Conservation (phyloP, 1,140 invertebrate species). For the Habropoda laboriosa region DNA sequence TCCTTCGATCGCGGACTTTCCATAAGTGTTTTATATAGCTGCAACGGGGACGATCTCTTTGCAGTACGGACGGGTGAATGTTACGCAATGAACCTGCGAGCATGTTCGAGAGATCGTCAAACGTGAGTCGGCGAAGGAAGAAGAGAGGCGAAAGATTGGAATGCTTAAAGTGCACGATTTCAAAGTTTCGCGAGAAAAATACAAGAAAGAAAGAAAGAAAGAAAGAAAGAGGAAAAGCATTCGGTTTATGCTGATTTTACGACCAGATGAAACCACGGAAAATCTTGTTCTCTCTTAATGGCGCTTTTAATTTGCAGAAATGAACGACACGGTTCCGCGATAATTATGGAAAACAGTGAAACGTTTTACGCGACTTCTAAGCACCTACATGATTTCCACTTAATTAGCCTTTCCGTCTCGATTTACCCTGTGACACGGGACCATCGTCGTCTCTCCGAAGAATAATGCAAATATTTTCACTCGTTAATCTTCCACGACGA, state of each 20-base stretch:
- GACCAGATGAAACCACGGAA: background rate
- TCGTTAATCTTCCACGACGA: conserved; percentile 30
- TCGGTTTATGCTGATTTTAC: background rate
- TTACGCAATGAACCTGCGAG: conserved; percentile 37
- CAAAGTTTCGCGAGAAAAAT: background rate
- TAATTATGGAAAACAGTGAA: background rate
- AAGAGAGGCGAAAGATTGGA: conserved; percentile 3
- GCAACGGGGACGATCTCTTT: conserved; percentile 45
- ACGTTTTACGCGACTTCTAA: background rate
- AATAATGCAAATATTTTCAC: conserved; percentile 31
- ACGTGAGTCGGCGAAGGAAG: background rate
- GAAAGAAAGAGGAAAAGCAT: background rate
- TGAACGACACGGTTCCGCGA: no score
- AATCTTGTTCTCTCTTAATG: no score
- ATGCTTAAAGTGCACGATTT: conserved; percentile 4
- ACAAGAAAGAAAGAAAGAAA: background rate
- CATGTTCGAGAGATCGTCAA: conserved; percentile 46
- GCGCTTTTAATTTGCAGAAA: background rate
- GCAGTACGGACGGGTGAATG: conserved; percentile 25
- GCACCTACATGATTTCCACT: conserved; percentile 1
- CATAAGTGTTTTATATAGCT: conserved; percentile 22
- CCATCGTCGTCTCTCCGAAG: background rate
- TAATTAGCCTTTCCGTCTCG: conserved; percentile 33
- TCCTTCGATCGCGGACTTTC: conserved; percentile 1
- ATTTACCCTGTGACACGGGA: background rate